These are phyloP conservation scores for Tinea trinotella DNA, from an alignment of 2,888 invertebrate species.

Conservation along the genomic window DNA sequence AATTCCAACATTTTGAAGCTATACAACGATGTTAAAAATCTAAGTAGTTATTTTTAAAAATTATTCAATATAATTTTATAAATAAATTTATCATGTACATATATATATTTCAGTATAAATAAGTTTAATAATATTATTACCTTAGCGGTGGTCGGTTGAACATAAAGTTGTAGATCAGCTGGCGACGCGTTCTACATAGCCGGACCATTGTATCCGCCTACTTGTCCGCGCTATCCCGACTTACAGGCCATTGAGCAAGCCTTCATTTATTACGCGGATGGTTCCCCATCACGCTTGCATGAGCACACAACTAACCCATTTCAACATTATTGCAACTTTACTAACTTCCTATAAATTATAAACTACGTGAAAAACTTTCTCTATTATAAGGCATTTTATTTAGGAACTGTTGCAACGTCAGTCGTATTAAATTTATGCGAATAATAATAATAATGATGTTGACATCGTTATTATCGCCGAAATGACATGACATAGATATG, in stretches of 20 bases:
- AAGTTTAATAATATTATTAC: background rate
- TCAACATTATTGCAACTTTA: background rate
- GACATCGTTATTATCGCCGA: background rate
- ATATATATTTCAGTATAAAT: background rate
- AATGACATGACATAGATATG: background rate
- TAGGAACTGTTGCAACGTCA: conserved; percentile 1
- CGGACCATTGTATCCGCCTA: background rate
- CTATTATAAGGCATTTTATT: background rate
- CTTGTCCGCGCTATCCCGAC: conserved; percentile 10
- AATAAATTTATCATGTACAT: no score
- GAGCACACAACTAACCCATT: conserved; percentile 11
- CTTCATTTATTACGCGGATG: conserved; percentile 18
- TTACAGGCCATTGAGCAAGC: conserved; percentile 17
- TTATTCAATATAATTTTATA: no score
- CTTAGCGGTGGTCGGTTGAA: background rate
- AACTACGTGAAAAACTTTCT: background rate
- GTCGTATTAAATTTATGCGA: background rate
- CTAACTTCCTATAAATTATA: background rate
- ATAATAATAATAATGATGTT: conserved; percentile 1
- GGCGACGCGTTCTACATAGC: conserved; percentile 3
- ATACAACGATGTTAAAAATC: no score
- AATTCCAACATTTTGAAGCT: no score
- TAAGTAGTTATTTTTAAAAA: no score
- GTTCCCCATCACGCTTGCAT: background rate
- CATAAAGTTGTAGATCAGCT: background rate